Evolutionary conservation across 2,113 vertebrate species (phyloP), one percentile per base, ranked within the genome.

Genomic region (Coptodon rendalli): DNA sequence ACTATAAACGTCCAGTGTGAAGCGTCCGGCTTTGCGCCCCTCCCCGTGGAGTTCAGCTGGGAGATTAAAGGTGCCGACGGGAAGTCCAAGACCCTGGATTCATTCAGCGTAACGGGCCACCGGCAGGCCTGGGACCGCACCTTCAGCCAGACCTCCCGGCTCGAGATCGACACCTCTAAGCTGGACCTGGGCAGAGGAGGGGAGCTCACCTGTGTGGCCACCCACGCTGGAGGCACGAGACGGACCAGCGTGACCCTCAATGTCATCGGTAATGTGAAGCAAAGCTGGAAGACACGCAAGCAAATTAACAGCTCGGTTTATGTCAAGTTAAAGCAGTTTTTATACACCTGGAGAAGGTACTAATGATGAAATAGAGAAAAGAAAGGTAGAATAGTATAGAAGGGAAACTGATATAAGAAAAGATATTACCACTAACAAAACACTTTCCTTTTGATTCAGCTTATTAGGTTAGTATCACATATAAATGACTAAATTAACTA

Each of bases 1-100:
- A 92, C 82, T 1, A 36, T 97, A 2, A 71, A 66, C 0, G 81
- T 96, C 57, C 92, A 93, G 40, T 98, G 98, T 22, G 96, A 96
- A 1, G 93, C 97, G 13, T 96, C 96, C 0, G 96, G 96, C 86
- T 98, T 97, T 48, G 94, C 95, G 6, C 97, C 98, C 5, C 93
- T 96, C 50, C 91, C 96, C 2, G 94, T 97, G 91, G 91, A 95
- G 2, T 93, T 98, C 43, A 89, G 86, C 80, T 98, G 96, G 97
- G 93, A 96, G 85, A 95, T 94, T 9, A 91, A 87, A 11, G 87
- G 92, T 1, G 34, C 79, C 0, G 93, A 90, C 3, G 93, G 94
- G 10, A 66, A 91, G 80, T 61, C 87, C 40, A 91, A 63, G 4
- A 34, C 87, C 13, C 85, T 95, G 82, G 96, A 95, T 2, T 71